Evolutionary conservation across 2,113 vertebrate genomes (phyloP).

Genomic region (Passer montanus): DNA sequence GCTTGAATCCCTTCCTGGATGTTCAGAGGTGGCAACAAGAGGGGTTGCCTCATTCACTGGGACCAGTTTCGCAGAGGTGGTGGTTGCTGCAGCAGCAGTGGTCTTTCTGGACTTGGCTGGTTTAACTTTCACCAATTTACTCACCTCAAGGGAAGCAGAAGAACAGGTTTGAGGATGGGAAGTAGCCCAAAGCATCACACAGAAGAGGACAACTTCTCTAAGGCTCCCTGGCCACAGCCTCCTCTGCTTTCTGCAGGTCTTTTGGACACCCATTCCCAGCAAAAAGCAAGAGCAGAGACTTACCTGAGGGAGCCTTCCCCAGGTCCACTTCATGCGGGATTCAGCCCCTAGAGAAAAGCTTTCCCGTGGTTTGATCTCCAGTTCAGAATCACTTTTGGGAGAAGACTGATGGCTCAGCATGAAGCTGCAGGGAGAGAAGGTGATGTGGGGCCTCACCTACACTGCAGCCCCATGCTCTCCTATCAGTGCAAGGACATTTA

Average conservation of each 20-base stretch:
- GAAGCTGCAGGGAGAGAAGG: slow-evolving; percentile 57
- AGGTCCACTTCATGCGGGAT: slow-evolving; percentile 88
- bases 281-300: not conserved
- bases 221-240: not conserved
- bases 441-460: not conserved
- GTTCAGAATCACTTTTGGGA: slow-evolving; percentile 93
- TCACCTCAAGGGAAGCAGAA: slow-evolving; percentile 57
- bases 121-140: slow-evolving; percentile 7
- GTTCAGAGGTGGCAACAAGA: not conserved
- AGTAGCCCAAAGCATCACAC: not conserved
- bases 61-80: rapidly evolving
- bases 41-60: not conserved
- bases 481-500: not conserved
- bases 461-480: not conserved
- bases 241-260: not conserved
- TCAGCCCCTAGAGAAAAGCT: slow-evolving; percentile 56
- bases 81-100: not conserved
- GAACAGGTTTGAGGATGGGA: not conserved
- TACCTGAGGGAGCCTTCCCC: slow-evolving; percentile 91
- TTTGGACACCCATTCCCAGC: not conserved
- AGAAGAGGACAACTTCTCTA: not conserved
- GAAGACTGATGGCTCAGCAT: slow-evolving; percentile 60
- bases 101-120: not conserved
- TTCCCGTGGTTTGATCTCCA: slow-evolving; percentile 77
- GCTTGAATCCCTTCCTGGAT: not conserved